Evolutionary conservation across 1,140 invertebrate genomes (phyloP), one percentile per base, ranked within the genome.

Genomic region (Listronotus bonariensis): DNA sequence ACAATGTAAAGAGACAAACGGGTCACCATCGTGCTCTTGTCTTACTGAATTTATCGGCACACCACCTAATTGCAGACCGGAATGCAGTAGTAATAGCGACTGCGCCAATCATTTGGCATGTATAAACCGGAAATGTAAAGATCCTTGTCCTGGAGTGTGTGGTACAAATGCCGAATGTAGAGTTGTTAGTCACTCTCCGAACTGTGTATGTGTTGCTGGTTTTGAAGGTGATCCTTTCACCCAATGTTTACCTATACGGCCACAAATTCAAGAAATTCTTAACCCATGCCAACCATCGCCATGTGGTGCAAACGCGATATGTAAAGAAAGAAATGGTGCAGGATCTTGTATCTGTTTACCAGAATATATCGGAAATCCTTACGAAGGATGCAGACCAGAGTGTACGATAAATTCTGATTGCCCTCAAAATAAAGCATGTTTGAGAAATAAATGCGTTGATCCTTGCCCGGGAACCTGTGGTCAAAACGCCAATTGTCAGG

Each of bases 401-500:
- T 93, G 91, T 76, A 82, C 88, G 3, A 81, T 88, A 42, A 91
- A 88, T 75, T 85, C 87, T 6, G 91, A 95, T 69, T 95, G 93
- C 75, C 83, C 88, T 2, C 87, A 87, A 58, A 84, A 90, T 58
- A 81, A 88, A 63, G 87, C 91, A 26, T 95, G 93, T 77, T 83
- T 92, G 12, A 89, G 88, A 73, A 88, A 90, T 76, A 87, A 91
- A 73, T 95, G 93, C 74, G 80, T 88, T 68, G 87, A 94, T 81
- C 92, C 92, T 20, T 95, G 92, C 74, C 83, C 85, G 1, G 90
- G 91, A 17, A 88, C 90, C 6, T 95, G 93, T 75, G 92, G 92
- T 10, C 72, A 83, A 0, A 89, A 91, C 76, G 89, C 91, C 0
- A 80, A 88, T 53, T 95, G 92, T 71, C 83, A 85, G 68, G 89